Base-by-base conservation (phyloP, 2,888 invertebrate genomes). In the Fabriciana adippe region DNA sequence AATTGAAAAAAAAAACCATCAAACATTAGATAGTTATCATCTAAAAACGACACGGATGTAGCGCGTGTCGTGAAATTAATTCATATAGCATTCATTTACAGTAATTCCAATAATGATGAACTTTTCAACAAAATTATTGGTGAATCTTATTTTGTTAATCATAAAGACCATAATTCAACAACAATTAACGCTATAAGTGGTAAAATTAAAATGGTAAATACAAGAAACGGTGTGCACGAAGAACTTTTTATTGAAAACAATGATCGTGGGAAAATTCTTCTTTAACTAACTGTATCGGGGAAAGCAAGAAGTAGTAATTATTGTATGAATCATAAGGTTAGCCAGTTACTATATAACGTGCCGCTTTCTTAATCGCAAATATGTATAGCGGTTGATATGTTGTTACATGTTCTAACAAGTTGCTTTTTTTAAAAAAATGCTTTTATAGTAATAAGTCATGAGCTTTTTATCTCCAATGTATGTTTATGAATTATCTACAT, bases 251-350 rank as follows among this genome's bases (percentile, higher is more conserved):
- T 78, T 80, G 70, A 76, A 83, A 79, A 85, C 82, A 85, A 86
- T 86, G 81, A 84, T 78, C 89, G 89, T 90, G 90, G 88, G 90
- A 90, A 88, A 83, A 85, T 82, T 74, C 75, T 79, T 76, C 67
- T 59, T 5, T 47, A 59, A 65, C 11, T 88, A 87, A 90, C 86
- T 85, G 88, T 89, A 84, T 73, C 72, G 72, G 78, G 75, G 82
- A 83, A 82, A 85, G 83, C 81, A 82, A 84, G 81, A 82, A 81
- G 76, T 78, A 70, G 75, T 66, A 66, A 86, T 85, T 87, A 83
- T 84, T 76, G 80, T 74, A 77, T 78, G 72, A 80, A 79, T 75
- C 75, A 75, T 76, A 75, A 62, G 55, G 73, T 71, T 62, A 69
- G 59, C 31, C 26, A 55, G 47, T 41, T 45, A 55, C 59, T 59